Base-by-base conservation (phyloP, 1,140 invertebrate species). In the Anoplophora glabripennis region DNA sequence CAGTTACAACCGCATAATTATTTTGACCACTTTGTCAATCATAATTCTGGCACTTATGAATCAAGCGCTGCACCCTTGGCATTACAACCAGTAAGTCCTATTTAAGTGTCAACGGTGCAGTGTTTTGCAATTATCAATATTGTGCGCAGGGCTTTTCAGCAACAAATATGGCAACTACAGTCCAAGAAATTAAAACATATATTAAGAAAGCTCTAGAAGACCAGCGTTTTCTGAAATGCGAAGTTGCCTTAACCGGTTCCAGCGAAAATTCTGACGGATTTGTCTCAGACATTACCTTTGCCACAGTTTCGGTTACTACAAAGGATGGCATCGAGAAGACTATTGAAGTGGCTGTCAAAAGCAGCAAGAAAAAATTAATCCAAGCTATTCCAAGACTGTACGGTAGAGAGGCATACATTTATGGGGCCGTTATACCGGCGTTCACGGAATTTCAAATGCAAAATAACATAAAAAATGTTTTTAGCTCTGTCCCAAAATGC, bases 401-500 rank as follows among this genome's bases (percentile, higher is more conserved):
- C 53, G 17, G 54, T 7, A 62, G 67, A 7, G 71, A 74, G 61
- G 62, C 68, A 12, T 65, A 63, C 17, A 56, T 72, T 12, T 74
- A 72, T 55, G 52, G 59, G 1, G 64, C 51, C 17, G 41, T 74
- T n/a, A 51, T 72, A 35, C 66, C 66, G 4, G 33, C 37, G 14
- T 70, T 68, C 36, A 33, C 34, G 38, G 49, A 56, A 8, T 66
- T 72, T 18, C 60, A 69, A 44, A n/a, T 58, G 10, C 66, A 69
- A 48, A 55, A 53, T 11, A 54, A 53, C 15, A 38, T 58, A 10
- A 17, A 37, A n/a, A 42, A 60, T n/a, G 34, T 37, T 0, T 73
- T 73, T 52, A 38, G 63, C 8, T 61, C 58, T 11, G 55, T 66
- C 15, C 59, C 71, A 36, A 74, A 72, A 41, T 80, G 75, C 53